Evolutionary conservation across 2,113 vertebrate species (phyloP).

Genomic region (Pipa parva): DNA sequence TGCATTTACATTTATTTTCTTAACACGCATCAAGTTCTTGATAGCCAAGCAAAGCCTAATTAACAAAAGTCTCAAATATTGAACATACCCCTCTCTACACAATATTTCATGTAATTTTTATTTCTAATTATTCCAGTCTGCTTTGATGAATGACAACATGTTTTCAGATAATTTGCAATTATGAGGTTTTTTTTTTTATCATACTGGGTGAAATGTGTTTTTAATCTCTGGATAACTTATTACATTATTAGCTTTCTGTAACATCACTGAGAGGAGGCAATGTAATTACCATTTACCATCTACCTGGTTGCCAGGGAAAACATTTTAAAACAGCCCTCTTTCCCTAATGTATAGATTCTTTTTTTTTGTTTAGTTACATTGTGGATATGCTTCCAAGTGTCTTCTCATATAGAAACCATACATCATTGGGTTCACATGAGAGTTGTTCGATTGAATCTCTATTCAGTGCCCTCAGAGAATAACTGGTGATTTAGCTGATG

Average conservation of each 20-base stretch:
- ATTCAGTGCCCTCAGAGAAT: conserved; percentile 29
- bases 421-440: conserved; percentile 19
- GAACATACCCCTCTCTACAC: too few species aligned
- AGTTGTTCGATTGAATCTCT: conserved; percentile 24
- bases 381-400: conserved; percentile 22
- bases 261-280: neutral
- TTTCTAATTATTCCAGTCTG: too few species aligned
- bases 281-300: conserved; percentile 25
- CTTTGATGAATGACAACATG: neutral
- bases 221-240: neutral
- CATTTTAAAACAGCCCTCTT: conserved; percentile 16
- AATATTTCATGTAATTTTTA: too few species aligned
- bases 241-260: neutral
- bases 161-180: neutral
- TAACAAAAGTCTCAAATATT: too few species aligned
- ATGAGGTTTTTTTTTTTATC: neutral
- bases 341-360: conserved; percentile 26
- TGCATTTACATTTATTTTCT: too few species aligned
- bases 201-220: neutral
- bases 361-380: conserved; percentile 31
- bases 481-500: conserved; percentile 21
- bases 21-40: too few species aligned
- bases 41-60: too few species aligned
- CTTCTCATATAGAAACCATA: conserved; percentile 17
- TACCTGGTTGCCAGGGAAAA: conserved; percentile 7